Evolutionary conservation across 2,888 invertebrate genomes (phyloP).

Genomic region (Synanthedon myopaeformis): DNA sequence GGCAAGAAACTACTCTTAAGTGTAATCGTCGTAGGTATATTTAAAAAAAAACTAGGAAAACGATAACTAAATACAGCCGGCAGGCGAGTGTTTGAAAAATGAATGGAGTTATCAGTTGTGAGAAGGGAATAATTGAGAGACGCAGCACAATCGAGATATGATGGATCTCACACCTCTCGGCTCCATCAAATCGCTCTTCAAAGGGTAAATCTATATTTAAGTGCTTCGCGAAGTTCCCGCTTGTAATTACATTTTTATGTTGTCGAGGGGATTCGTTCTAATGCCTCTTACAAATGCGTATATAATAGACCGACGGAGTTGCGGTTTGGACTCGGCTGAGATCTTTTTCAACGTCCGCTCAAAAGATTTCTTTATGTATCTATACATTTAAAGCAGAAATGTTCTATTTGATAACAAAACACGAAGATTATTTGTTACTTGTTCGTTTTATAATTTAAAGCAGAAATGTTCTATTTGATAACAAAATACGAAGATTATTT

Average conservation of each 20-base stretch:
- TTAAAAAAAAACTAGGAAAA: constrained; percentile 4
- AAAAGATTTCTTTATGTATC: constrained; percentile 7
- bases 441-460: no score
- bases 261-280: constrained; percentile 37
- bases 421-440: not conserved
- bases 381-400: constrained; percentile 5
- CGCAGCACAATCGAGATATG: constrained; percentile 53
- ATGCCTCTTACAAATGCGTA: constrained; percentile 56
- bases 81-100: constrained; percentile 39
- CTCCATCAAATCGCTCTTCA: constrained; percentile 53
- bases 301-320: constrained; percentile 38
- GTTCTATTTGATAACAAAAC: not conserved
- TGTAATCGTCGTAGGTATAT: not conserved
- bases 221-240: constrained; percentile 45
- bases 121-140: constrained; percentile 55
- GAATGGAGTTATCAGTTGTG: constrained; percentile 50
- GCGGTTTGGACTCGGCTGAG: constrained; percentile 16
- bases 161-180: constrained; percentile 60
- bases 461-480: constrained; percentile 1
- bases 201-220: constrained; percentile 69
- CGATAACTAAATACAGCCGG: constrained; percentile 16
- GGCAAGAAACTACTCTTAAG: no score
- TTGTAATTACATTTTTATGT: constrained; percentile 67
- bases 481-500: not conserved
- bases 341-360: constrained; percentile 25